Evolutionary conservation across 2,113 vertebrate genomes (phyloP), one percentile per base, ranked within the genome.

Genomic region (Cinclus cinclus): DNA sequence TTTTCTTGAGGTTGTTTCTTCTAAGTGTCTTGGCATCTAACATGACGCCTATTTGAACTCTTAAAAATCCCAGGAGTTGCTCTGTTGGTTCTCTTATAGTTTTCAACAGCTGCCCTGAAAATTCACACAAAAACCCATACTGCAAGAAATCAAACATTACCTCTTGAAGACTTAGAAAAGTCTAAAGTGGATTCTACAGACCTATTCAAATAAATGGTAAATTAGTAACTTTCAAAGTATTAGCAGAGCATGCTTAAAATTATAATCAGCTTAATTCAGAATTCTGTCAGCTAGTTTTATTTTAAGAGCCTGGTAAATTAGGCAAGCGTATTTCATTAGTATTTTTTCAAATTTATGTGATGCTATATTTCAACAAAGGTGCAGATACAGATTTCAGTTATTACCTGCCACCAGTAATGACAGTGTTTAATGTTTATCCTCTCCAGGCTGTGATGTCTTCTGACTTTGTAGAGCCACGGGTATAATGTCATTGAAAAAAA

Each of bases 401-500:
- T 80, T 89, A 83, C 67, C 75, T 87, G 78, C 84, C 70, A 76
- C 42, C n/a, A 58, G 37, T 76, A 92, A 91, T 92, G 78, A 94
- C 74, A 91, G 53, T 79, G 63, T 35, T 87, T 91, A 92, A 80
- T 83, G 67, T 89, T 96, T 91, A 96, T 83, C 58, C 69, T 92
- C 81, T 87, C 46, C 16, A 47, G 85, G 53, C 84, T 77, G 39
- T 90, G 96, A 83, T 93, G 79, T 50, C 42, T 95, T 92, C 70
- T 95, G 87, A 94, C 89, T 95, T 82, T 64, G 49, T n/a, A 62
- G 42, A 94, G n/a, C 65, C 71, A 64, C 11, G 69, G 77, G 31
- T 73, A 84, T 83, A 94, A 96, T 92, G 81, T 84, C 93, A 79
- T 78, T 92, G 92, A 91, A 92, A 90, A 92, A 49, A 94, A 94